A percentile compares a stretch with the other conserved stretches of the same genome.
Evolutionary conservation across 1,140 invertebrate species (phyloP).

Genomic region (Plodia interpunctella): DNA sequence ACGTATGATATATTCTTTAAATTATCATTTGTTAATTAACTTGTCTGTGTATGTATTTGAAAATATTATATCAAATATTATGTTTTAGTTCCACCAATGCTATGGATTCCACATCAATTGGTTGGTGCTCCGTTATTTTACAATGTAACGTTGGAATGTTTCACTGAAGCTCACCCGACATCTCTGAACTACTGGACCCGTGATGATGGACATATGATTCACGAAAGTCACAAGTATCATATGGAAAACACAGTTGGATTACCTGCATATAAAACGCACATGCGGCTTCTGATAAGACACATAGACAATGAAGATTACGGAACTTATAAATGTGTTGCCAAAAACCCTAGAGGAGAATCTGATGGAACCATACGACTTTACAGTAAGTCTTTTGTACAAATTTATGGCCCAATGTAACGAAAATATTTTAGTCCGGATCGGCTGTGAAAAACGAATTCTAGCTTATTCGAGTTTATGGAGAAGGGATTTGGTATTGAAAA

Average conservation of each 20-base stretch:
- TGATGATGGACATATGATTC: constrained; percentile 92
- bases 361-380: constrained; percentile 94
- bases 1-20: constrained; percentile 75
- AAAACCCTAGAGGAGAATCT: constrained; percentile 94
- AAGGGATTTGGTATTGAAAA: too few species aligned
- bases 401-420: too few species aligned
- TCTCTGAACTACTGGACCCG: constrained; percentile 95
- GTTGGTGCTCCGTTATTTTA: constrained; percentile 89
- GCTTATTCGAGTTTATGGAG: too few species aligned
- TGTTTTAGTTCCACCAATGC: constrained; percentile 90
- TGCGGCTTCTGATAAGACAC: constrained; percentile 87
- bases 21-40: not conserved
- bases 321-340: constrained; percentile 94
- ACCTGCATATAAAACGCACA: constrained; percentile 89
- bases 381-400: constrained; percentile 82
- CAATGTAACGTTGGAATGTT: constrained; percentile 91
- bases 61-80: not conserved
- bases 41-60: not conserved
- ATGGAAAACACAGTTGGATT: constrained; percentile 82
- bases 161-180: constrained; percentile 92
- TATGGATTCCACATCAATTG: constrained; percentile 93
- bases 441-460: too few species aligned
- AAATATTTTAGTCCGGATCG: too few species aligned
- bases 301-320: constrained; percentile 89
- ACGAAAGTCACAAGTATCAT: constrained; percentile 89